A percentile compares a stretch with the other conserved stretches of the same genome.
Conservation (phyloP, 2,797 vertebrate genomes). For the Protosalanx chinensis region DNA sequence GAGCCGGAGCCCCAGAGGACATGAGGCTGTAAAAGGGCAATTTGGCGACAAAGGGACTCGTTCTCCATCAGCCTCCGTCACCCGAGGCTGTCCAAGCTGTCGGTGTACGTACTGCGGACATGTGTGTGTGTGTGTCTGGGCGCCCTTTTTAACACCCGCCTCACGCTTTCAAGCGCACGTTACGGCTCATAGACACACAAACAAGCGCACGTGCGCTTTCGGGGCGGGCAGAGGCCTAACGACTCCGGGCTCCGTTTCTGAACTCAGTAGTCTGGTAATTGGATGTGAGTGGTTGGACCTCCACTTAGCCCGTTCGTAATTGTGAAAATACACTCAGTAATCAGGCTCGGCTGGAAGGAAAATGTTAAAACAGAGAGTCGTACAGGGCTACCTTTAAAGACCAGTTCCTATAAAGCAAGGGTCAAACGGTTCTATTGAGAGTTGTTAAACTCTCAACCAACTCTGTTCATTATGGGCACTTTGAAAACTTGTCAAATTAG, state of each 20-base stretch:
- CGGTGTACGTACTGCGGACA: background rate
- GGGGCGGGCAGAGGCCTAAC: background rate
- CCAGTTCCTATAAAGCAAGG: background rate
- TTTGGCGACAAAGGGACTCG: constrained; percentile 27
- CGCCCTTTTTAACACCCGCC: background rate
- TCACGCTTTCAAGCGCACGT: background rate
- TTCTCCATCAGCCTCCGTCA: constrained; percentile 24
- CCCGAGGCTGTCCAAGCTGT: constrained; percentile 1
- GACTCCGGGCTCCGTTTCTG: background rate
- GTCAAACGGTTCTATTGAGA: too few relatives aligned
- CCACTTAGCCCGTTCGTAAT: constrained; percentile 20
- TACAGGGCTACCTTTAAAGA: background rate
- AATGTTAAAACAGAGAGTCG: background rate
- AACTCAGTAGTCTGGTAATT: constrained; percentile 8
- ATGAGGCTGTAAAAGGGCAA: constrained; percentile 23
- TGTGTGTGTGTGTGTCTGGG: constrained; percentile 4
- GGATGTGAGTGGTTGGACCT: constrained; percentile 10
- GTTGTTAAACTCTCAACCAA: background rate
- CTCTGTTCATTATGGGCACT: background rate
- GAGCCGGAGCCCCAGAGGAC: constrained; percentile 5
- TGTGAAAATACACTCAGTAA: constrained; percentile 19
- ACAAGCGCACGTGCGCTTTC: constrained; percentile 7
- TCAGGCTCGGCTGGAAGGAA: background rate
- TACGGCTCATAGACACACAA: constrained; percentile 5
- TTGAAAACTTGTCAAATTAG: too few relatives aligned